Percentiles rank a stretch among this genome's conserved stretches.
phyloP scores from a whole-genome alignment of 2,888 invertebrate genomes.

The Matsumyia berberina region DNA sequence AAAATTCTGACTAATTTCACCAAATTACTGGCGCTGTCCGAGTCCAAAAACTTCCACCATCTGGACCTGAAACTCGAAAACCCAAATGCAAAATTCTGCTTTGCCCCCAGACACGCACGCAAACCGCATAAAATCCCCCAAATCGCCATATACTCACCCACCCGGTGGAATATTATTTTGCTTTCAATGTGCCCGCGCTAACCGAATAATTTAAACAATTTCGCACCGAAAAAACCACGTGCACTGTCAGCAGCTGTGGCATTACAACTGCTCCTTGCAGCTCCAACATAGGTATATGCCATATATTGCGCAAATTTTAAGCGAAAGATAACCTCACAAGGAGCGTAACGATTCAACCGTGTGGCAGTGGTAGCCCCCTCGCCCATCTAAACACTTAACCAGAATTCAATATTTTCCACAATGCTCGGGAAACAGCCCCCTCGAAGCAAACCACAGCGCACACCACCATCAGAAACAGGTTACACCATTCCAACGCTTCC shows the following conservation, averaged over 20 bases:
- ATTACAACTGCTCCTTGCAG: constrained; percentile 53
- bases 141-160: constrained; percentile 43
- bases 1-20: constrained; percentile 37
- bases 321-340: constrained; percentile 28
- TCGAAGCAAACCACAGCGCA: constrained; percentile 31
- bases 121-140: constrained; percentile 50
- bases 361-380: too few species aligned
- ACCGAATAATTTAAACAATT: constrained; percentile 72
- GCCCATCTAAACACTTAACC: constrained; percentile 40
- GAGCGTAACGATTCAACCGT: constrained; percentile 20
- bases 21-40: constrained; percentile 22
- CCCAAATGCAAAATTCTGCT: constrained; percentile 29
- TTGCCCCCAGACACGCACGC: neutral
- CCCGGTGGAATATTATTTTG: constrained; percentile 11
- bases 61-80: constrained; percentile 50
- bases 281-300: constrained; percentile 1
- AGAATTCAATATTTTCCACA: constrained; percentile 68
- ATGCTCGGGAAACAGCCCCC: too few species aligned
- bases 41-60: constrained; percentile 25
- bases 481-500: constrained; percentile 44
- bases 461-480: constrained; percentile 52
- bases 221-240: constrained; percentile 39
- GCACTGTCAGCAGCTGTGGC: constrained; percentile 66
- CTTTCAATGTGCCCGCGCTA: constrained; percentile 38
- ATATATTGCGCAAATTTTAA: constrained; percentile 43